Base-by-base conservation (phyloP, 1,140 invertebrate genomes). In the Cyphomyrmex costatus region DNA sequence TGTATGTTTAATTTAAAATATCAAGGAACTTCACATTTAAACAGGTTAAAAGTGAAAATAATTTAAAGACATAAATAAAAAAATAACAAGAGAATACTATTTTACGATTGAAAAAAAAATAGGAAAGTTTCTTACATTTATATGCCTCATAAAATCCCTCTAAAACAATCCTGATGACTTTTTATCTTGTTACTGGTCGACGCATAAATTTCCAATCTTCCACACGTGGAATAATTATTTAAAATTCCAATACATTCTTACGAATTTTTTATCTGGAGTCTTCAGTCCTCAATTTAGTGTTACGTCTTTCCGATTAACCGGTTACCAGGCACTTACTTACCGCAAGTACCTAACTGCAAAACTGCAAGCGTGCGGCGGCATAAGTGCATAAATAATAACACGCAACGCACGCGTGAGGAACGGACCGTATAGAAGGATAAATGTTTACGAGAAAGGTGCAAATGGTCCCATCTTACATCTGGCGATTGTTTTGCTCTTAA, bases 371-470 rank as follows among this genome's bases (percentile, higher is more conserved):
- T 19, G 7, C 21, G 8, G 10, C 24, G 8, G 30, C 30, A 51
- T 27, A 46, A 68, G 46, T 24, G 46, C 51, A 60, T 82, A 60
- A 73, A 73, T 82, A 82, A 82, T 71, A 82, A 73, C 53, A 12
- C 36, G 53, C 51, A 36, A 51, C 24, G 21, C 10, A 7, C 65
- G 7, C 6, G 16, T 46, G 19, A 56, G 10, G 6, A 80, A 56
- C n/a, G 33, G 24, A 60, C 3, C 24, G 36, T 66, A 42, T 24
- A 19, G 4, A 49, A 83, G 79, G 53, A 74, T 73, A 83, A 83
- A 83, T 33, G 61, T 83, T 82, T 58, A 73, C 24, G 68, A 49
- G 79, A 83, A 83, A 73, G 53, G 68, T 36, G 36, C 53, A 61
- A 58, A 83, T 42, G 68, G 36, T 60, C n/a, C n/a, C n/a, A n/a